A percentile compares a stretch with the other conserved stretches of the same genome.
Evolutionary conservation across 2,888 invertebrate species (phyloP).

Genomic region (Boloria selene): DNA sequence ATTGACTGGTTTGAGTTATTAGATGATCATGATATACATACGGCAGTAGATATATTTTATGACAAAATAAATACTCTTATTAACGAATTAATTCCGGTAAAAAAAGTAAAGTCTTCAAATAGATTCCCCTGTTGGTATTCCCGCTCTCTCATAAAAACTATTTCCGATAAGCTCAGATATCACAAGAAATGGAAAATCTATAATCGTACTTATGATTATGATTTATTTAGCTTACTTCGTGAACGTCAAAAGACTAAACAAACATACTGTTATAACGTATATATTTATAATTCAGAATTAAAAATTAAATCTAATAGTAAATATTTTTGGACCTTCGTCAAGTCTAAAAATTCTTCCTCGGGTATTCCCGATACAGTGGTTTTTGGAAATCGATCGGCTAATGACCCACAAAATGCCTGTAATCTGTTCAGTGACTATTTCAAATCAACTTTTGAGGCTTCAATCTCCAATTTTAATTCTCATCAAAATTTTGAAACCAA

Average conservation of each 20-base stretch:
- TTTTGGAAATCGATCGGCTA: background rate
- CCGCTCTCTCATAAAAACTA: background rate
- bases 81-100: background rate
- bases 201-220: background rate
- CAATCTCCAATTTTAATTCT: no score
- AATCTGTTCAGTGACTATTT: constrained; percentile 6
- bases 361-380: background rate
- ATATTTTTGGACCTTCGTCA: constrained; percentile 8
- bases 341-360: background rate
- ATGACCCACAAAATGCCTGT: background rate
- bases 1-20: background rate
- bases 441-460: background rate
- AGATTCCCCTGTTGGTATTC: constrained; percentile 6
- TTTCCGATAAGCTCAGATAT: background rate
- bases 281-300: constrained; percentile 7
- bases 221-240: constrained; percentile 4
- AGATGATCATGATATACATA: background rate
- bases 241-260: constrained; percentile 2
- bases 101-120: background rate
- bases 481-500: no score
- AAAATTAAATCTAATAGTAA: constrained; percentile 8
- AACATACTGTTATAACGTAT: background rate
- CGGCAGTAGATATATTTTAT: constrained; percentile 9
- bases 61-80: background rate
- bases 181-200: constrained; percentile 11